phyloP scores from a whole-genome alignment of 23 tunicate genomes.

The Ciona savignyi region DNA sequence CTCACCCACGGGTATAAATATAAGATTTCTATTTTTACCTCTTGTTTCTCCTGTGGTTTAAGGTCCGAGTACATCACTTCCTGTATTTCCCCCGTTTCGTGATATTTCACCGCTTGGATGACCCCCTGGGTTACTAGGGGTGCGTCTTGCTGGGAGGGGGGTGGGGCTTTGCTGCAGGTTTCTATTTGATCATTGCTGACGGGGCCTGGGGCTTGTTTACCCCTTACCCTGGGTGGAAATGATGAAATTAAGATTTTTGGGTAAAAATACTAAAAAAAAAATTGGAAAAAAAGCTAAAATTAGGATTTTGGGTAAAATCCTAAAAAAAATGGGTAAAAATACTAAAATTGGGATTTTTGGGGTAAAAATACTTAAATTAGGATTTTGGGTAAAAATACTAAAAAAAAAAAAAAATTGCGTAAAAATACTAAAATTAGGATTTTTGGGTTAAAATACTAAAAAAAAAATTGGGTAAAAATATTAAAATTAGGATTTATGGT shows the following conservation, averaged over 20 bases:
- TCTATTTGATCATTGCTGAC: constrained; percentile 11
- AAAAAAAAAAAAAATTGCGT: too few relatives aligned
- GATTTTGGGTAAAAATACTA: neutral
- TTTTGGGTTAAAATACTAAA: too few relatives aligned
- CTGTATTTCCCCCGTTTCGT: constrained; percentile 72
- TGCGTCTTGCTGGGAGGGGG: constrained; percentile 61
- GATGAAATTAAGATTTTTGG: too few relatives aligned
- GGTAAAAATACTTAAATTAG: neutral
- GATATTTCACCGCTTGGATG: constrained; percentile 77
- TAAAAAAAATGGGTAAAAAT: too few relatives aligned
- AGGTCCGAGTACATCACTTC: constrained; percentile 74
- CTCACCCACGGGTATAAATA: too few relatives aligned
- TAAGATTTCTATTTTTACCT: constrained; percentile 19
- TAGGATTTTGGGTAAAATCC: too few relatives aligned
- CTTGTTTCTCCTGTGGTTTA: constrained; percentile 84
- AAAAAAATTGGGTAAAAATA: too few relatives aligned
- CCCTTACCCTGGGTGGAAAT: constrained; percentile 8
- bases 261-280: too few relatives aligned
- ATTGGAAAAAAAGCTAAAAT: too few relatives aligned
- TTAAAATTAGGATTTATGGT: too few relatives aligned
- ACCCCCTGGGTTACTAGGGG: constrained; percentile 9
- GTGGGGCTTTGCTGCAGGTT: constrained; percentile 37
- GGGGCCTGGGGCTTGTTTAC: constrained; percentile 8
- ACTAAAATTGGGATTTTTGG: neutral
- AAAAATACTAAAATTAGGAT: too few relatives aligned